These are phyloP conservation scores for Mola mola DNA, from an alignment of 2,113 vertebrate species.

Conservation along the genomic window DNA sequence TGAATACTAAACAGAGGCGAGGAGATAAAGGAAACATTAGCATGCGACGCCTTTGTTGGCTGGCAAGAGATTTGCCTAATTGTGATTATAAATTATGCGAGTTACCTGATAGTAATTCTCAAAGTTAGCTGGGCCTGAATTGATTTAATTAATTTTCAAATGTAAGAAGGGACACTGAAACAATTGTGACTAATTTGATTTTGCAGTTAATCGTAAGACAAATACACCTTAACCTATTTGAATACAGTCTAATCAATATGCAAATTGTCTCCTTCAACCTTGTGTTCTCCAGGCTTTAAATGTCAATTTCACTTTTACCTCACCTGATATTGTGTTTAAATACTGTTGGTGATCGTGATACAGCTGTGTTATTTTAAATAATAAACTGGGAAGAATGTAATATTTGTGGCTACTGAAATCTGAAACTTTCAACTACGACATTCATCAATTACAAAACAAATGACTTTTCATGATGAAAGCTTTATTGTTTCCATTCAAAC, in stretches of 20 bases:
- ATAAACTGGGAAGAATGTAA: too few relatives aligned
- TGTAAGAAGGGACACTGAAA: slow-evolving; percentile 60
- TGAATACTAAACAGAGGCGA: slow-evolving; percentile 54
- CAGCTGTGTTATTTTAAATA: not conserved
- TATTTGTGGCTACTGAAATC: too few relatives aligned
- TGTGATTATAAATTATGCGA: slow-evolving; percentile 75
- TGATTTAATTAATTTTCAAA: slow-evolving; percentile 69
- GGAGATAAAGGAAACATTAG: slow-evolving; percentile 62
- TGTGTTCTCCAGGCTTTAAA: slow-evolving; percentile 35
- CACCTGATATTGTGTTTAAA: slow-evolving; percentile 28
- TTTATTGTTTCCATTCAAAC: too few relatives aligned
- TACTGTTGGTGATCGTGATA: not conserved
- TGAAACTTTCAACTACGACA: too few relatives aligned
- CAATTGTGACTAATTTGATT: slow-evolving; percentile 68
- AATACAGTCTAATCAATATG: slow-evolving; percentile 64
- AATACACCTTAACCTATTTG: slow-evolving; percentile 35
- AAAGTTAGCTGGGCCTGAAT: slow-evolving; percentile 49
- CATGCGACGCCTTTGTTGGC: slow-evolving; percentile 48
- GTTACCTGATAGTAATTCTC: slow-evolving; percentile 68
- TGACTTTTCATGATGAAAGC: too few relatives aligned
- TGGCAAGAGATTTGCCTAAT: slow-evolving; percentile 63
- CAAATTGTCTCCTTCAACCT: slow-evolving; percentile 43
- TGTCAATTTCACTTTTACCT: slow-evolving; percentile 36
- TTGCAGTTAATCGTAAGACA: slow-evolving; percentile 61
- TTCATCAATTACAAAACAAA: too few relatives aligned